Evolutionary conservation across 2,888 invertebrate species (phyloP).

Genomic region (Ophioninae sp.): DNA sequence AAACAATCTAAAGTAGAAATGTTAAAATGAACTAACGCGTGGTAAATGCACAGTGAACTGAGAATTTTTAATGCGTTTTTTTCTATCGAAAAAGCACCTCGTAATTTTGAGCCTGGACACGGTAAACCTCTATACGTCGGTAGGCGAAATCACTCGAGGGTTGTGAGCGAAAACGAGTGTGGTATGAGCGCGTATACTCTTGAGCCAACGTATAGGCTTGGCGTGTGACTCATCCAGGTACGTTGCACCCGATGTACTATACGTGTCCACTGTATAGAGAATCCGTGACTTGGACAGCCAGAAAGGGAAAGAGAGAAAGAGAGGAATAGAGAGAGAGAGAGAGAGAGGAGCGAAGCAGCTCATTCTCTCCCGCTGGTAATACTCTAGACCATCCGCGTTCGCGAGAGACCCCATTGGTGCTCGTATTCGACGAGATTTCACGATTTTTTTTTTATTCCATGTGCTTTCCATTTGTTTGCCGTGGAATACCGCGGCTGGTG

Average conservation of each 20-base stretch:
- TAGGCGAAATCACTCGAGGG: constrained; percentile 5
- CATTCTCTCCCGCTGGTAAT: constrained; percentile 25
- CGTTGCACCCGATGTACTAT: constrained; percentile 74
- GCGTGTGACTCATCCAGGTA: constrained; percentile 76
- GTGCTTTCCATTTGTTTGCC: constrained; percentile 36
- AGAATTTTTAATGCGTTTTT: too few relatives aligned
- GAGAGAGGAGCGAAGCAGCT: constrained; percentile 3
- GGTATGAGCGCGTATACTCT: constrained; percentile 56
- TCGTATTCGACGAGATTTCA: constrained; percentile 44
- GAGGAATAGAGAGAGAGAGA: background rate
- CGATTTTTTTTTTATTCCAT: constrained; percentile 23
- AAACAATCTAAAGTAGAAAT: too few relatives aligned
- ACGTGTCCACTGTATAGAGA: constrained; percentile 67
- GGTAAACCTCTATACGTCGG: constrained; percentile 6
- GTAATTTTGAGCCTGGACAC: background rate
- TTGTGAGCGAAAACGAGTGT: constrained; percentile 45
- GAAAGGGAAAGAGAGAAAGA: constrained; percentile 11
- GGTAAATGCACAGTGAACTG: too few relatives aligned
- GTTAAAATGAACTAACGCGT: too few relatives aligned
- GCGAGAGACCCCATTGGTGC: constrained; percentile 37
- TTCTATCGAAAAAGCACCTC: background rate
- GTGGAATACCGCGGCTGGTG: constrained; percentile 10
- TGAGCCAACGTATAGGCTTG: constrained; percentile 66
- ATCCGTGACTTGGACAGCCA: constrained; percentile 18
- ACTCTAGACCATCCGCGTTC: background rate